Percentiles rank a stretch among this genome's conserved stretches.
phyloP scores from a whole-genome alignment of 1,140 invertebrate genomes.

The Parapsyche elsis region DNA sequence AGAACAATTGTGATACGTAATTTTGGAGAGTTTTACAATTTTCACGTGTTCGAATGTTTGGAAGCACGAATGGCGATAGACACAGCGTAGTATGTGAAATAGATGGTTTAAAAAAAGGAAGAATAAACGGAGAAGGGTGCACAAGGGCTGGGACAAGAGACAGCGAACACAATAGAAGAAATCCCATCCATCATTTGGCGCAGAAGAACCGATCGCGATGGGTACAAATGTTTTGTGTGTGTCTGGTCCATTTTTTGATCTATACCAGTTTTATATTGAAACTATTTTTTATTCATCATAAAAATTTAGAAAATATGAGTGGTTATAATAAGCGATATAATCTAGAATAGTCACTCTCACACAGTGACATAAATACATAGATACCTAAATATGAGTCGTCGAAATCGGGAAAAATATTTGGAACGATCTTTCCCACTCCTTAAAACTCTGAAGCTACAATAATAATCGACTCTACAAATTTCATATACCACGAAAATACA shows the following conservation, averaged over 20 bases:
- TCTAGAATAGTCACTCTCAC: too few relatives aligned
- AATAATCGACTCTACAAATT: neutral
- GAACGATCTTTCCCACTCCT: neutral
- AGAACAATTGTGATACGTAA: neutral
- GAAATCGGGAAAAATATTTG: neutral
- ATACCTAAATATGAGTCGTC: too few relatives aligned
- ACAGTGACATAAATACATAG: too few relatives aligned
- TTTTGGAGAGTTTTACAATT: neutral
- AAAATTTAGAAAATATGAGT: too few relatives aligned
- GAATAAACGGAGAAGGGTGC: conserved; percentile 18
- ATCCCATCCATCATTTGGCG: conserved; percentile 51
- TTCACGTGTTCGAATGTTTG: neutral
- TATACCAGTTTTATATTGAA: neutral
- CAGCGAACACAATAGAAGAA: conserved; percentile 45
- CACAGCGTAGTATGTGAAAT: neutral
- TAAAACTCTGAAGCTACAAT: neutral
- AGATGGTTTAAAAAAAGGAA: conserved; percentile 12
- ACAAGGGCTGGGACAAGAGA: conserved; percentile 49
- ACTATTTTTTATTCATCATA: too few relatives aligned
- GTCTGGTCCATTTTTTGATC: neutral
- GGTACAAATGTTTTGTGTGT: conserved; percentile 32
- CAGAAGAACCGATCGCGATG: conserved; percentile 31
- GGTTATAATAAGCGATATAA: too few relatives aligned
- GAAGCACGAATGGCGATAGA: neutral
- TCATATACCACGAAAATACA: too few relatives aligned